Evolutionary conservation across 1,140 invertebrate genomes (phyloP), one percentile per base, ranked within the genome.

Genomic region (Triops longicaudatus): DNA sequence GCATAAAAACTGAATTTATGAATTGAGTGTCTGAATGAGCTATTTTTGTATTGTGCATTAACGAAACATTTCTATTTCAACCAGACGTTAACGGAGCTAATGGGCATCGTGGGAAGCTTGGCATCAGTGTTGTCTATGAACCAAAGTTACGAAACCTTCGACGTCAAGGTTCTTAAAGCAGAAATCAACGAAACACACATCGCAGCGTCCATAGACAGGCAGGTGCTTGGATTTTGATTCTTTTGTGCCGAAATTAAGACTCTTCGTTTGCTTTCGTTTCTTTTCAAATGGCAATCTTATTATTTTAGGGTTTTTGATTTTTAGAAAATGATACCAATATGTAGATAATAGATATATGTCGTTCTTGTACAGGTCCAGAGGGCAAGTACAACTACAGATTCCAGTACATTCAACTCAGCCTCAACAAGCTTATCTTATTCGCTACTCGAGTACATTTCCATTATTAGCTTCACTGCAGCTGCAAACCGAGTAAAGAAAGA

Each of bases 401-500:
- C 50, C 50, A 63, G 14, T 17, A 22, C 10, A 11, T 22, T 37
- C 31, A 37, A 22, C 7, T 63, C 50, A 1, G 17, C n/a, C 50
- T 63, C 50, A 63, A 22, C 50, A 22, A 63, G 50, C 50, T 63
- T 63, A 63, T 63, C 50, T 63, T 63, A 63, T 63, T 63, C 50
- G 50, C 5, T 63, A 63, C 22, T 63, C 50, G 50, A 63, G 22
- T 14, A 63, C 50, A 63, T 63, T 63, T 63, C 50, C 50, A 63
- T 63, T 63, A 63, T 63, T 63, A 22, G 50, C 50, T 63, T 63
- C 50, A 14, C 50, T 63, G 50, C 50, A 63, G 50, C 50, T 63
- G 50, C 50, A 63, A 17, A 9, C 50, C 50, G 50, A 63, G 50
- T 63, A 63, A 63, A 22, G n/a, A 63, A 37, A 37, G 31, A 37